Evolutionary conservation across 2,888 invertebrate species (phyloP).

Genomic region (Thymelicus lineola): DNA sequence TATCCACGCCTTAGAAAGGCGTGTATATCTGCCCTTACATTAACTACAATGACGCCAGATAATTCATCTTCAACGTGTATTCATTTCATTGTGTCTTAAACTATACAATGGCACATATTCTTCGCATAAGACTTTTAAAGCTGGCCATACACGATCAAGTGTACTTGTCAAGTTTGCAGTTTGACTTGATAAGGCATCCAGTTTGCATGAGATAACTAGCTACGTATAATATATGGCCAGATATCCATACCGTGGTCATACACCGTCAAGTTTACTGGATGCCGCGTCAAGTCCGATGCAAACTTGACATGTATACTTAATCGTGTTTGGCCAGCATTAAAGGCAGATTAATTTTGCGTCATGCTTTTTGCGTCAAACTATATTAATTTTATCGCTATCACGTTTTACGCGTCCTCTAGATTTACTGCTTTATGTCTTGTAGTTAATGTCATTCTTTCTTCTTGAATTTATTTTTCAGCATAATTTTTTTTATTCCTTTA

Average conservation of each 20-base stretch:
- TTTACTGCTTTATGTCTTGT: not conserved
- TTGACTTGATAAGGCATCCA: no score
- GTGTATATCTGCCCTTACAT: slow-evolving; percentile 23
- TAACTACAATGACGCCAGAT: slow-evolving; percentile 31
- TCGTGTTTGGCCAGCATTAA: no score
- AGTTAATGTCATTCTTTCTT: not conserved
- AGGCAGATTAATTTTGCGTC: slow-evolving; percentile 10
- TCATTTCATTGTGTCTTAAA: slow-evolving; percentile 35
- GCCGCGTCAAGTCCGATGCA: no score
- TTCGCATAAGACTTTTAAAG: slow-evolving; percentile 30
- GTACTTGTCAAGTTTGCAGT: no score
- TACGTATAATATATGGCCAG: no score
- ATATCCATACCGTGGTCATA: no score
- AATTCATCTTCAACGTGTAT: slow-evolving; percentile 23
- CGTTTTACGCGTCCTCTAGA: not conserved
- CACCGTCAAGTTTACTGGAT: no score
- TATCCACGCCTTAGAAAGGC: slow-evolving; percentile 29
- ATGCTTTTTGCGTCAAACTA: not conserved
- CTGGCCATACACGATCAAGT: no score
- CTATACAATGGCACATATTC: slow-evolving; percentile 28
- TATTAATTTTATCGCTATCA: not conserved
- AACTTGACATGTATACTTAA: no score
- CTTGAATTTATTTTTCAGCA: not conserved
- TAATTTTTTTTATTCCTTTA: no score
- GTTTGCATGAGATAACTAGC: no score